A percentile compares a stretch with the other conserved stretches of the same genome.
Evolutionary conservation across 23 tunicate genomes (phyloP).

Genomic region (Oikopleura dioica): DNA sequence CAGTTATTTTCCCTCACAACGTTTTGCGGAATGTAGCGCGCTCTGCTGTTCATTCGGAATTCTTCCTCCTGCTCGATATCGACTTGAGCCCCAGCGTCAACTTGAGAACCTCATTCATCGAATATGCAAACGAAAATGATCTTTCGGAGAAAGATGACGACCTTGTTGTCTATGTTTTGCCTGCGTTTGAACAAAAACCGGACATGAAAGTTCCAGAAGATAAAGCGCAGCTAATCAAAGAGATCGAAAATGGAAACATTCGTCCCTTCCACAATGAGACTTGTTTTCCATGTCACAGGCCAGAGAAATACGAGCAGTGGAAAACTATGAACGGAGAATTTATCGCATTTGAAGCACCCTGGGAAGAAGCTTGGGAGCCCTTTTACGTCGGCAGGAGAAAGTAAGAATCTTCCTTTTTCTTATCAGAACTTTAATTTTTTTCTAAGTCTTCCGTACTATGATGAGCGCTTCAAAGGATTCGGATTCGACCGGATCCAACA

Average conservation of each 20-base stretch:
- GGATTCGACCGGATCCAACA: slow-evolving; percentile 92
- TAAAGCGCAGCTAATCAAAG: slow-evolving; percentile 19
- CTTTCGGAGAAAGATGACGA: not conserved
- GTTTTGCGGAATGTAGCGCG: slow-evolving; percentile 67
- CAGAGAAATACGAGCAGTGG: slow-evolving; percentile 15
- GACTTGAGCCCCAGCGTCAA: slow-evolving; percentile 50
- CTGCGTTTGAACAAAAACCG: slow-evolving; percentile 60
- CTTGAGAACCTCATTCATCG: slow-evolving; percentile 21
- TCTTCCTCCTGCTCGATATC: slow-evolving; percentile 39
- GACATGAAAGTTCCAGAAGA: slow-evolving; percentile 19
- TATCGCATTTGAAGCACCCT: slow-evolving; percentile 30
- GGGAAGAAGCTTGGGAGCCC: slow-evolving; percentile 79
- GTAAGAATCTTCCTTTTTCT: no score
- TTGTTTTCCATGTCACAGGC: slow-evolving; percentile 50
- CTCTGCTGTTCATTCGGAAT: slow-evolving; percentile 16
- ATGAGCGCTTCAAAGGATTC: slow-evolving; percentile 69
- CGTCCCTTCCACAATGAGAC: slow-evolving; percentile 50
- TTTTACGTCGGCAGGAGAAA: slow-evolving; percentile 22
- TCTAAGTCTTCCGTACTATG: slow-evolving; percentile 23
- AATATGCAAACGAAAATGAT: not conserved
- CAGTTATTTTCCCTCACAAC: slow-evolving; percentile 51
- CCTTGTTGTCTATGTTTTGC: slow-evolving; percentile 19
- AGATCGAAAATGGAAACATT: slow-evolving; percentile 14
- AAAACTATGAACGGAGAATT: not conserved
- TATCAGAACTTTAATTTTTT: no score